phyloP scores from a whole-genome alignment of 1,140 invertebrate genomes.

The Dryas iulia region DNA sequence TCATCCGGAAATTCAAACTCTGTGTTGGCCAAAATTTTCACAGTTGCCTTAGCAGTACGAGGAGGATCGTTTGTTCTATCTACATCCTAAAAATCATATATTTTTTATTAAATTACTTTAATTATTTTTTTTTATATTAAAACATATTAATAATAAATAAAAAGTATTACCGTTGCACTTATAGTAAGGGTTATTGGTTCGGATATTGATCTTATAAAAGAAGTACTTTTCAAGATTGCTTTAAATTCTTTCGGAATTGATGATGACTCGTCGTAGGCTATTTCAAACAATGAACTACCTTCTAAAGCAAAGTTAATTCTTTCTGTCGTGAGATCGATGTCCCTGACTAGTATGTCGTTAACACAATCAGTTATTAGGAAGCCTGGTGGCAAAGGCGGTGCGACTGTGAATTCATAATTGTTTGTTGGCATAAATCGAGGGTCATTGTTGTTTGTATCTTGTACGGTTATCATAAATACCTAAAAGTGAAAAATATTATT shows the following conservation, averaged over 20 bases:
- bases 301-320: constrained; percentile 55
- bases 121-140: not conserved
- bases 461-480: constrained; percentile 48
- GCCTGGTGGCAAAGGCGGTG: constrained; percentile 57
- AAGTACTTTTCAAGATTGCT: constrained; percentile 49
- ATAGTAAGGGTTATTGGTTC: constrained; percentile 50
- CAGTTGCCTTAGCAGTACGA: constrained; percentile 39
- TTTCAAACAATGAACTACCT: constrained; percentile 58
- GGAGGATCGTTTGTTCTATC: constrained; percentile 51
- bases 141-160: not conserved
- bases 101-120: not conserved
- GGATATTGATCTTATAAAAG: constrained; percentile 55
- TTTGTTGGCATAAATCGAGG: constrained; percentile 49
- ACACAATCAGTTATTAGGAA: constrained; percentile 53
- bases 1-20: constrained; percentile 60
- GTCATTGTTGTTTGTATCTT: constrained; percentile 63
- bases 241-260: constrained; percentile 53
- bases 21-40: constrained; percentile 44
- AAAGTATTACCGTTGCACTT: constrained; percentile 58
- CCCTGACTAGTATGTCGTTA: constrained; percentile 50
- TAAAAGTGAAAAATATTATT: constrained; percentile 34
- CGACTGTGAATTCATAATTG: constrained; percentile 48
- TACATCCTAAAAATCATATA: constrained; percentile 46
- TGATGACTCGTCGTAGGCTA: constrained; percentile 46
- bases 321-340: constrained; percentile 64